A percentile compares a stretch with the other conserved stretches of the same genome.
These are phyloP conservation scores for Nomada hirtipes DNA, from an alignment of 2,888 invertebrate genomes.

Conservation along the genomic window DNA sequence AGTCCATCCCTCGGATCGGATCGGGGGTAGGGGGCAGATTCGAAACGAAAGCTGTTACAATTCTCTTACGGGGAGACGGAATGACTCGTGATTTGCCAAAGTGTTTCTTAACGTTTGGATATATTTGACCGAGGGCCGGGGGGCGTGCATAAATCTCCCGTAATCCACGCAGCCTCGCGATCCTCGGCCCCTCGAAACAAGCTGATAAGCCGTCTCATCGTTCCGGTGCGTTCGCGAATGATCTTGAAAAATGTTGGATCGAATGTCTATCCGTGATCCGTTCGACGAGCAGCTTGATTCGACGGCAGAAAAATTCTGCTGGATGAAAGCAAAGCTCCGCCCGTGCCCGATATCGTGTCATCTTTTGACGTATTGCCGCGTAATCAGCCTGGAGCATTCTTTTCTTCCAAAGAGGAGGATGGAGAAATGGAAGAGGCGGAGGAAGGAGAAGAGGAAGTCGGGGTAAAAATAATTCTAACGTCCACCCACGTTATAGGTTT, in stretches of 20 bases:
- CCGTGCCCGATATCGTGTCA: conserved; percentile 5
- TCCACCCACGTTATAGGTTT: conserved; percentile 19
- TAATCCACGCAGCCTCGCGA: background rate
- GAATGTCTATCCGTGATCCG: background rate
- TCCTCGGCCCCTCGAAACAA: background rate
- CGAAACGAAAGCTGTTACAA: background rate
- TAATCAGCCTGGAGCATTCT: conserved; percentile 13
- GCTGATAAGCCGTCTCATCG: background rate
- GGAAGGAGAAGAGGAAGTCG: background rate
- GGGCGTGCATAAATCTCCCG: background rate
- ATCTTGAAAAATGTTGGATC: background rate
- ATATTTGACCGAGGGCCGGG: background rate
- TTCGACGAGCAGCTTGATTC: background rate
- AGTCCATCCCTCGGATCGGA: background rate
- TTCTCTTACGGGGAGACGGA: background rate
- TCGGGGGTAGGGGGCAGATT: background rate
- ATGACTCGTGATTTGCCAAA: conserved; percentile 26
- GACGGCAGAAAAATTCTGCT: background rate
- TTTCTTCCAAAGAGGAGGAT: background rate
- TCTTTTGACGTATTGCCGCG: conserved; percentile 3
- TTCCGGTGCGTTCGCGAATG: background rate
- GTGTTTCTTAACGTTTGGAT: conserved; percentile 10
- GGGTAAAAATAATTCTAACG: background rate
- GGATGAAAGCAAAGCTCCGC: conserved; percentile 10
- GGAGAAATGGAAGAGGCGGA: background rate